phyloP scores from a whole-genome alignment of 2,113 vertebrate genomes.

The Andinoacara biseriatus region DNA sequence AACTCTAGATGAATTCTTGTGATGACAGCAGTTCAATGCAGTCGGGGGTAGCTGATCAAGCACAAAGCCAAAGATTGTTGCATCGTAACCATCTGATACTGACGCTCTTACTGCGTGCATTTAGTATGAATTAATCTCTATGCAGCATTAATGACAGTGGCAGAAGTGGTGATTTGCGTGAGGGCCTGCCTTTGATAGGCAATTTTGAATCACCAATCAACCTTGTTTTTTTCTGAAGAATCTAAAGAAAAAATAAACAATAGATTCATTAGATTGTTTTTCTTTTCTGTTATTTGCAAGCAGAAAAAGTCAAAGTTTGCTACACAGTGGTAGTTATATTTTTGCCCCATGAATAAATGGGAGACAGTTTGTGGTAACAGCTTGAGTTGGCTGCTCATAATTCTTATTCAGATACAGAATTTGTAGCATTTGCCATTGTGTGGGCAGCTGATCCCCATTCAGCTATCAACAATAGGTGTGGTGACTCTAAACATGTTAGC shows the following conservation, averaged over 20 bases:
- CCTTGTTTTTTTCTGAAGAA: too few species aligned
- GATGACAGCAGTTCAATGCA: background rate
- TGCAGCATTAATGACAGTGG: background rate
- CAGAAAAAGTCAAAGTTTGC: background rate
- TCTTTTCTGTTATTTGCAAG: background rate
- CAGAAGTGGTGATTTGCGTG: background rate
- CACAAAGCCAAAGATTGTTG: background rate
- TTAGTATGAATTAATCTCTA: background rate
- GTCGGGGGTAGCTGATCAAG: background rate
- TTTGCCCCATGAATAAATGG: background rate
- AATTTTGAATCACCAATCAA: too few species aligned
- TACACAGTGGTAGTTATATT: background rate
- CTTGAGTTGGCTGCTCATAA: background rate
- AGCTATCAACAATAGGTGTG: constrained; percentile 44
- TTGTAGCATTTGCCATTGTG: background rate
- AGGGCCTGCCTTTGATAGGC: background rate
- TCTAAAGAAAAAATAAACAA: background rate
- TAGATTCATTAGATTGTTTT: background rate
- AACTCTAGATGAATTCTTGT: background rate
- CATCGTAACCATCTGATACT: background rate
- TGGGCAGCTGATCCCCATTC: background rate
- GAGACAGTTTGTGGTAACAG: background rate
- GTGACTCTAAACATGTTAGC: constrained; percentile 33
- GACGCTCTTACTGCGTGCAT: background rate
- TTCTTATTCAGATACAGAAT: background rate